Evolutionary conservation across 2,113 vertebrate species (phyloP), one percentile per base, ranked within the genome.

Genomic region (Nannospalax galili): DNA sequence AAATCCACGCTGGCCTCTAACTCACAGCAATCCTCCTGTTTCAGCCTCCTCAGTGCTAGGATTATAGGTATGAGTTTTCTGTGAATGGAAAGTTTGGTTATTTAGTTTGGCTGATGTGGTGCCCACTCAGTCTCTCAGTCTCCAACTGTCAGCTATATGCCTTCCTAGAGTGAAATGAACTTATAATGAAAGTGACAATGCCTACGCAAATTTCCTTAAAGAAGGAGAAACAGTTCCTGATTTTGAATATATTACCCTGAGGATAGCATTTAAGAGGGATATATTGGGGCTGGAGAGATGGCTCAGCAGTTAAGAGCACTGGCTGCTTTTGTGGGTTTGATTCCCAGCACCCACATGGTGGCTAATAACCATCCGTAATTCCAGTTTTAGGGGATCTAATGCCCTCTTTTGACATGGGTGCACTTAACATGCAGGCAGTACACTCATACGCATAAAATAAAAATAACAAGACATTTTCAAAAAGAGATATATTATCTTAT

Each of bases 201-300:
- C 15, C 6, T 78, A 12, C 22, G 26, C 58, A 73, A 42, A 24
- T 62, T 35, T 93, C 78, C 84, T 20, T 79, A 77, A 65, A n/a
- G 28, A 93, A 14, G 30, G 48, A 84, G 28, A 3, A 72, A 92
- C 24, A 9, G 4, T 84, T 82, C 94, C 52, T 73, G 69, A 22
- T 89, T 45, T 96, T 62, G 84, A 88, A 74, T 74, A 42, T 86
- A 56, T 72, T 91, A 40, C 93, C 19, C 16, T 70, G 40, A 80
- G 37, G 87, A 16, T 11, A 28, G 17, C 22, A 48, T 65, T 65
- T 1, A 45, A 62, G 10, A 52, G 24, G 69, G 37, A 80, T 40
- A 90, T 69, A 75, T 65, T 65, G 77, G 48, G 48, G 48, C 48
- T 52, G 48, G 48, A 52, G 48, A 52, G 48, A 11, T 52, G 48